Base-by-base conservation (phyloP, 2,888 invertebrate genomes). In the Nemapogon koenigi region DNA sequence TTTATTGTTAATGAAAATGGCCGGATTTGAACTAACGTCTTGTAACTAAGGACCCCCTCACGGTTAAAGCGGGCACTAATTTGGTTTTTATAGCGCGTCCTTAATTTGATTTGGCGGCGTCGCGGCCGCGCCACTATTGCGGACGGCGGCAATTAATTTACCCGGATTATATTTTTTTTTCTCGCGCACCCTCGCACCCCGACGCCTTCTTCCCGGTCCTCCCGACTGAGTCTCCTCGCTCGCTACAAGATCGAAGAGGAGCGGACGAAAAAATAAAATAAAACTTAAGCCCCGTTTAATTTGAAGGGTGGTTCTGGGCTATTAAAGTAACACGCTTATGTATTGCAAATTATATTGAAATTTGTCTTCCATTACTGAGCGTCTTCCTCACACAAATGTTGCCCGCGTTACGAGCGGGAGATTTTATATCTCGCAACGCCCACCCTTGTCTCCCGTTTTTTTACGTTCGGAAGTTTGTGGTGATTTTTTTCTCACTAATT, bases 301-400 rank as follows among this genome's bases (percentile, higher is more conserved):
- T 80, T 80, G 79, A 75, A 72, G 78, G 79, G 78, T 76, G 79
- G 80, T 80, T 79, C 78, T 72, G 78, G 79, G 70, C 80, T 80
- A 79, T 80, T 80, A 80, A 80, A 78, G 76, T 80, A 79, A 78
- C 76, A 80, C 80, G 79, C 79, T 78, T 80, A 80, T 79, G 79
- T 80, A 80, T 78, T 79, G 78, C 76, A 80, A 80, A 80, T 80
- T 78, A 79, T 79, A 79, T 80, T 78, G 79, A 79, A 78, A 78
- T 78, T 78, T 78, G 78, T 78, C 78, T 78, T 78, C 78, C 75
- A 78, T 78, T 78, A 76, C 76, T 66, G 69, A 66, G 70, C 67
- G 67, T 67, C 73, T 78, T 76, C 73, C 75, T 76, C 68, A 76
- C 76, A 76, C 78, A 78, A 78, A 78, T 78, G 78, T 75, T 75